phyloP scores from a whole-genome alignment of 1,140 invertebrate genomes.

The Lithobius niger region DNA sequence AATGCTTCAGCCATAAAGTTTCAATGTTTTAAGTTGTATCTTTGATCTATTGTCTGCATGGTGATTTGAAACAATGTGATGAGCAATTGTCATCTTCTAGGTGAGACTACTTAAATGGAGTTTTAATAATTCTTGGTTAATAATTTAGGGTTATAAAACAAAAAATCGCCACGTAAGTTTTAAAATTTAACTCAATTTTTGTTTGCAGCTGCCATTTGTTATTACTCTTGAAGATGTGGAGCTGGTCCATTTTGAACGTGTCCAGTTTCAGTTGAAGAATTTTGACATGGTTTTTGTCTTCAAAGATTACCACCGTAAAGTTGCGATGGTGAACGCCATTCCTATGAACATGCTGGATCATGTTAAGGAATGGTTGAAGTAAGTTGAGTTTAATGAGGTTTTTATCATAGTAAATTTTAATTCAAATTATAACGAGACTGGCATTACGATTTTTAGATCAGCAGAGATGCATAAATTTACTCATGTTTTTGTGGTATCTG shows the following conservation, averaged over 20 bases:
- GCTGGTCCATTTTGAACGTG: conserved; percentile 96
- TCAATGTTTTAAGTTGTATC: no score
- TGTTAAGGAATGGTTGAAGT: conserved; percentile 99
- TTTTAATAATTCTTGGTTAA: no score
- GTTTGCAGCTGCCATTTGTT: conserved; percentile 81
- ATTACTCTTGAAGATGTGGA: conserved; percentile 96
- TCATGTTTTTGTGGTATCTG: conserved; percentile 9
- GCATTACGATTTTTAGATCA: no score
- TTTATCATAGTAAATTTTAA: conserved; percentile 14
- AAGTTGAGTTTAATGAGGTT: conserved; percentile 30
- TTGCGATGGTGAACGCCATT: conserved; percentile 92
- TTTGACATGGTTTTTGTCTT: conserved; percentile 99
- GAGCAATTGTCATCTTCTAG: no score
- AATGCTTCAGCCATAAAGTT: no score
- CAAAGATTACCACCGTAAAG: conserved; percentile 91
- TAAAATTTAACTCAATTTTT: no score
- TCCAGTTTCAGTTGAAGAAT: conserved; percentile 96
- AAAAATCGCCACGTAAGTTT: no score
- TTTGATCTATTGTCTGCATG: no score
- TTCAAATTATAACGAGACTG: no score
- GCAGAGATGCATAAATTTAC: conserved; percentile 4
- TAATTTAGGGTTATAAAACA: no score
- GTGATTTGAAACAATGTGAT: no score
- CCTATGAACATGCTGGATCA: conserved; percentile 98
- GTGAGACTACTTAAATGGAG: no score